Conservation (phyloP, 2,113 vertebrate genomes). For the Steatornis caripensis region DNA sequence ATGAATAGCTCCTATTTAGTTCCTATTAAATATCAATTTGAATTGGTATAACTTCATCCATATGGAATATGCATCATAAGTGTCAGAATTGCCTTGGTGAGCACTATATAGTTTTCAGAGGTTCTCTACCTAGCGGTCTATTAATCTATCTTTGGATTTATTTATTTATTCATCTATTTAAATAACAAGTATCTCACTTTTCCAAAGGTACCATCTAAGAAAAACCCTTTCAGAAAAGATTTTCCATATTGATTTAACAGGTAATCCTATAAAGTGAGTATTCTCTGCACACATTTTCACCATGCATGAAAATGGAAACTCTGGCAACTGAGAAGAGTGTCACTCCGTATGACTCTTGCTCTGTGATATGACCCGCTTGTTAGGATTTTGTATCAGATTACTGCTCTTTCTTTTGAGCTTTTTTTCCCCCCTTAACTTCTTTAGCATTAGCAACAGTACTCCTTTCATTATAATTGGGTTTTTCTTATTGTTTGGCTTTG, state of each 20-base stretch:
- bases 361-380: not conserved
- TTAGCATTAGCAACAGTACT: not conserved
- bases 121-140: not conserved
- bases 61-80: not conserved
- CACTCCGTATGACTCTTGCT: not conserved
- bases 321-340: not conserved
- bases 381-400: not conserved
- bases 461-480: not conserved
- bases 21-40: not conserved
- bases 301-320: not conserved
- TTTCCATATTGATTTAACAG: not conserved
- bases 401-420: not conserved
- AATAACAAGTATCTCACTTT: not conserved
- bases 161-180: not conserved
- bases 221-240: not conserved
- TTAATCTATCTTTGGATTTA: not conserved
- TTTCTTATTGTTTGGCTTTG: not conserved
- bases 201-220: not conserved
- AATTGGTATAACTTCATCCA: not conserved
- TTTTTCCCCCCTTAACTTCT: rapidly evolving
- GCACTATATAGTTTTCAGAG: not conserved
- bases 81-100: not conserved
- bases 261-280: not conserved
- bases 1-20: not conserved
- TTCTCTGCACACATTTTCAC: not conserved